Evolutionary conservation across 2,113 vertebrate genomes (phyloP).

Genomic region (Nyctibius bracteatus): DNA sequence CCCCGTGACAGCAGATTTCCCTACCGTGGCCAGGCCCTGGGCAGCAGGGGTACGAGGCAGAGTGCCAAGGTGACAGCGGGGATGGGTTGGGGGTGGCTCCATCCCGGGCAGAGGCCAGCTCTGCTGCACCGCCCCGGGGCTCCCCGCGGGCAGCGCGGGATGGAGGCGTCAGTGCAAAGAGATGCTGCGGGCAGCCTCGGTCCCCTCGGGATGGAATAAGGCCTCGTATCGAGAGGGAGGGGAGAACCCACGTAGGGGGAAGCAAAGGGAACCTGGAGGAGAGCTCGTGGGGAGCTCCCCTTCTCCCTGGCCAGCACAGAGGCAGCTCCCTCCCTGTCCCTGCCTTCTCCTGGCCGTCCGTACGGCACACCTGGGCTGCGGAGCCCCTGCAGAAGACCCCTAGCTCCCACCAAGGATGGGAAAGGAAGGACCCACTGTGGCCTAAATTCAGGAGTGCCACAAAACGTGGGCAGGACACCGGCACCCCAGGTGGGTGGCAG

Average conservation of each 20-base stretch:
- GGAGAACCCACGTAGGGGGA: background rate
- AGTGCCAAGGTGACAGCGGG: background rate
- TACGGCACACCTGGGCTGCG: fast-evolving
- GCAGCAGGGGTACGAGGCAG: background rate
- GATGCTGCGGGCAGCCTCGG: background rate
- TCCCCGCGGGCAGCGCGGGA: background rate
- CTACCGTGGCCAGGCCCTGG: background rate
- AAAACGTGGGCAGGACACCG: fast-evolving
- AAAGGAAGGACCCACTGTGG: background rate
- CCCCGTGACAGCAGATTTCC: background rate
- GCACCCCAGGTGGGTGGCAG: background rate
- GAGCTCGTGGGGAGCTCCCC: background rate
- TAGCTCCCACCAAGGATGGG: background rate
- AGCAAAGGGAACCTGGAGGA: background rate
- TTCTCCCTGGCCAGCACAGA: background rate
- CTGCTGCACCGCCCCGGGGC: background rate
- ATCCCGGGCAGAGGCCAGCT: slow-evolving; percentile 46
- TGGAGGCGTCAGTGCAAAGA: background rate
- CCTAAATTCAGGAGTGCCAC: background rate
- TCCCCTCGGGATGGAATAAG: slow-evolving; percentile 16
- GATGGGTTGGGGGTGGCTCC: background rate
- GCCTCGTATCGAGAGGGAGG: background rate
- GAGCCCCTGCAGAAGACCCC: background rate
- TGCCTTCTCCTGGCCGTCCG: background rate
- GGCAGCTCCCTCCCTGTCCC: background rate